Evolutionary conservation across 2,888 invertebrate species (phyloP).

Genomic region (Bruchidius siliquastri): DNA sequence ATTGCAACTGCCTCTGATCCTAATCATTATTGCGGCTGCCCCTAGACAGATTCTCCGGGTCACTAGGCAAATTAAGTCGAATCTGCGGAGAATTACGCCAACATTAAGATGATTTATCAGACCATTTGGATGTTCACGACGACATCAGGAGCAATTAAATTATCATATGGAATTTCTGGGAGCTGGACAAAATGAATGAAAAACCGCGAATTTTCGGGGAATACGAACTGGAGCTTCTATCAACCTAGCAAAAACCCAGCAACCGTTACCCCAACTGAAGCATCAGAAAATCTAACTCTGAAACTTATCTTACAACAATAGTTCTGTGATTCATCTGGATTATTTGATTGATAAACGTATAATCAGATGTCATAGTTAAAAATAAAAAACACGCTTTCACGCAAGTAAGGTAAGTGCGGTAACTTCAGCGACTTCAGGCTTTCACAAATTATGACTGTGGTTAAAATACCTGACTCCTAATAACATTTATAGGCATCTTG

Average conservation of each 20-base stretch:
- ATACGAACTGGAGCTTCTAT: background rate
- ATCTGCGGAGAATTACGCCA: background rate
- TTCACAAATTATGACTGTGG: too few species aligned
- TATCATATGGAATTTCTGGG: background rate
- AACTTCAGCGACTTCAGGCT: too few species aligned
- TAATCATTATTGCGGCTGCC: background rate
- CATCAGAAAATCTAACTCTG: too few species aligned
- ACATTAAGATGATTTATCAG: background rate
- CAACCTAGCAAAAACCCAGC: background rate
- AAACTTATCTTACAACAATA: too few species aligned
- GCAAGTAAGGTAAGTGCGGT: too few species aligned
- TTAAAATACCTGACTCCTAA: too few species aligned
- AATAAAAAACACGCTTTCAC: too few species aligned
- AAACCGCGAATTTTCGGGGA: background rate
- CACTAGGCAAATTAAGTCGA: background rate
- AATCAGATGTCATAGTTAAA: too few species aligned
- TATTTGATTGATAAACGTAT: too few species aligned
- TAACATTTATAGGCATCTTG: too few species aligned
- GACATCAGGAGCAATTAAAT: background rate
- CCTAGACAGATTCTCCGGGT: background rate
- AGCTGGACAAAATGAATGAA: background rate
- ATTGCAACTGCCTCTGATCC: background rate
- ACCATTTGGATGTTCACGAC: background rate
- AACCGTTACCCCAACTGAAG: too few species aligned
- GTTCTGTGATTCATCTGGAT: too few species aligned